Percentiles rank a stretch among this genome's conserved stretches.
Conservation (phyloP, 2,113 vertebrate genomes). For the Coreoperca whiteheadi region DNA sequence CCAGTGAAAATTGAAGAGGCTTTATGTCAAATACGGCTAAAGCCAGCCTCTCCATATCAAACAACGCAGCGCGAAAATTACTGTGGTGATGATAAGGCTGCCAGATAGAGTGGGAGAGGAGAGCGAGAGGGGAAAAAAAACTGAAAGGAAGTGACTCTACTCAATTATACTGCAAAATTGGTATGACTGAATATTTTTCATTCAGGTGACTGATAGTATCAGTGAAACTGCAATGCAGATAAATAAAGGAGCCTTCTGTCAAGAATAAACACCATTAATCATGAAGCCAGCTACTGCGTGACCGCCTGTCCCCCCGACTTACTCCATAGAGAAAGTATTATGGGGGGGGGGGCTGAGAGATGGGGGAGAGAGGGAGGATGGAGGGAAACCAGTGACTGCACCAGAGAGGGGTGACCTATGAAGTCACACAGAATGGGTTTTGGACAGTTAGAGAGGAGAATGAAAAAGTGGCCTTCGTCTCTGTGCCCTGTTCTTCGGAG, state of each 20-base stretch:
- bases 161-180: conserved; percentile 99
- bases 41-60: conserved; percentile 99
- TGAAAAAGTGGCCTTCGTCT: conserved; percentile 72
- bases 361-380: background rate
- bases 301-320: conserved; percentile 88
- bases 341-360: background rate
- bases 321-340: conserved; percentile 76
- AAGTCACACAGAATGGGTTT: conserved; percentile 73
- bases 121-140: conserved; percentile 62
- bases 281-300: conserved; percentile 91
- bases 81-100: conserved; percentile 98
- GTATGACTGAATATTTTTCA: conserved; percentile 99
- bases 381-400: conserved; percentile 50
- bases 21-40: conserved; percentile 99
- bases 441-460: conserved; percentile 69
- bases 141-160: conserved; percentile 98
- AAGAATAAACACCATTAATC: conserved; percentile 99
- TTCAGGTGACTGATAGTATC: conserved; percentile 99
- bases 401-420: conserved; percentile 79
- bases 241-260: conserved; percentile 99
- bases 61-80: conserved; percentile 98
- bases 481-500: conserved; percentile 41
- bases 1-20: conserved; percentile 98
- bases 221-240: conserved; percentile 98
- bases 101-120: conserved; percentile 91